Evolutionary conservation across 2,113 vertebrate species (phyloP).

Genomic region (Telmatochromis sp.): DNA sequence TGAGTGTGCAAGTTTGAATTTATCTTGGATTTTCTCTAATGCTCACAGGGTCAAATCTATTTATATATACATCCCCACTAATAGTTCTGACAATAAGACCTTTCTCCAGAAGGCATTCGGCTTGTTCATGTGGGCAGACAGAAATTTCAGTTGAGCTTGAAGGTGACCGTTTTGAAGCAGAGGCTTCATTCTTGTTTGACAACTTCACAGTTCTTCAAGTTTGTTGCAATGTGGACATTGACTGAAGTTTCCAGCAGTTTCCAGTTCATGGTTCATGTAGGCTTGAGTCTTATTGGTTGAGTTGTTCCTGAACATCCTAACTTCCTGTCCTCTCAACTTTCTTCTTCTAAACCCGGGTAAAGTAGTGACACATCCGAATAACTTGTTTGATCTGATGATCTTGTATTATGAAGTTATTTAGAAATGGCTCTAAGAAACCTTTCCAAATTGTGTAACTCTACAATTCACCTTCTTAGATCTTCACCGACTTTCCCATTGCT

Average conservation of each 20-base stretch:
- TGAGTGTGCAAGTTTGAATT: background rate
- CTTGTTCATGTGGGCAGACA: background rate
- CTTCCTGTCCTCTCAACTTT: background rate
- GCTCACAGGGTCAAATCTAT: background rate
- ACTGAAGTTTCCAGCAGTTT: background rate
- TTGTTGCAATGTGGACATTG: background rate
- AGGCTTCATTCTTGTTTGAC: background rate
- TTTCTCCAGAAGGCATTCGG: background rate
- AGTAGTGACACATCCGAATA: background rate
- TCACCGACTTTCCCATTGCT: background rate
- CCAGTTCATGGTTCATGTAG: background rate
- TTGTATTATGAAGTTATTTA: background rate
- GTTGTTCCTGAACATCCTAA: background rate
- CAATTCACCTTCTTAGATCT: background rate
- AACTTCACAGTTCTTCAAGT: background rate
- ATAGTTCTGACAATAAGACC: background rate
- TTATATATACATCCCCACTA: background rate
- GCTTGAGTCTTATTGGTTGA: background rate
- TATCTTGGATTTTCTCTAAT: background rate
- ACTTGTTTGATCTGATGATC: background rate
- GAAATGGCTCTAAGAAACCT: background rate
- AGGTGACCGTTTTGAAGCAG: background rate
- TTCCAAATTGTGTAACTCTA: background rate
- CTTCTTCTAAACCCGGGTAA: background rate
- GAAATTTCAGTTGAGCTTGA: background rate